These are phyloP conservation scores for Drosophila nr. fundita DNA, from an alignment of 2,888 invertebrate genomes.

Conservation along the genomic window DNA sequence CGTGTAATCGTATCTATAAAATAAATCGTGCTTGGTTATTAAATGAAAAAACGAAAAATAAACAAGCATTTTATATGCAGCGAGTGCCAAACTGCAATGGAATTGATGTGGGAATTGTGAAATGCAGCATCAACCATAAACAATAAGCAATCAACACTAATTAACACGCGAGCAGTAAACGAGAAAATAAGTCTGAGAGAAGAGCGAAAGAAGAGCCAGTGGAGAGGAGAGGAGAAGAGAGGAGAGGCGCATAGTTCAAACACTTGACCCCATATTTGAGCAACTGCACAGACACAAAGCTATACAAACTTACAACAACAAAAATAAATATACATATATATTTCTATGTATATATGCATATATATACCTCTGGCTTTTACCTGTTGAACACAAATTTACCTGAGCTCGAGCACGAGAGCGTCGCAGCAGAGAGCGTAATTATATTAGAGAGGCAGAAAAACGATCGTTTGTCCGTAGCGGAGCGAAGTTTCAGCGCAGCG, in stretches of 20 bases:
- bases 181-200: conserved; percentile 29
- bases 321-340: background rate
- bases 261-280: conserved; percentile 80
- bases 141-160: conserved; percentile 66
- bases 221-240: conserved; percentile 11
- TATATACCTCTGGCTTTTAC: conserved; percentile 57
- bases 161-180: conserved; percentile 65
- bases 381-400: conserved; percentile 58
- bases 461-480: conserved; percentile 41
- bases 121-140: conserved; percentile 60
- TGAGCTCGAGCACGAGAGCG: conserved; percentile 28
- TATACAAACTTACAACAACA: conserved; percentile 18
- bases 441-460: conserved; percentile 35
- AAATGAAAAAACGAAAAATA: conserved; percentile 13
- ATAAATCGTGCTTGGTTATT: conserved; percentile 26
- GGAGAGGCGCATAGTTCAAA: conserved; percentile 65
- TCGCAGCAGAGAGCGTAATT: conserved; percentile 12
- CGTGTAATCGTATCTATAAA: conserved; percentile 25
- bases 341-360: background rate
- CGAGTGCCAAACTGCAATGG: conserved; percentile 29
- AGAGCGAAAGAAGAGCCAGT: conserved; percentile 12
- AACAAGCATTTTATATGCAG: conserved; percentile 15
- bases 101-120: conserved; percentile 50
- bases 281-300: conserved; percentile 54
- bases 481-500: conserved; percentile 17